Base-by-base conservation (phyloP, 2,888 invertebrate genomes). In the Ectropis crepuscularia region DNA sequence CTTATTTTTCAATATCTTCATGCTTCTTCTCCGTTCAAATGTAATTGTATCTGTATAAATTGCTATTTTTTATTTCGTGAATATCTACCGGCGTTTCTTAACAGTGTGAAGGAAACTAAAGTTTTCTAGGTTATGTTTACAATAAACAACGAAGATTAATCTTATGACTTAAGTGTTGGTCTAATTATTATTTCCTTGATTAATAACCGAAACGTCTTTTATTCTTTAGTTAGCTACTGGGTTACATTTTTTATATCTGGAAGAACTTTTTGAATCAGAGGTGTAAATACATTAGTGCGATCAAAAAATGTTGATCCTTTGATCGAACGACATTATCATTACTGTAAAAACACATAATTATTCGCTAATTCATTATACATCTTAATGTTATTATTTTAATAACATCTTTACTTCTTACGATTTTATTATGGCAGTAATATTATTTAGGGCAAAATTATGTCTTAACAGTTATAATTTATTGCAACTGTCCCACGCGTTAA, bases 221-320 rank as follows among this genome's bases (percentile, higher is more conserved):
- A 28, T 28, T 28, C 1, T 28, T 28, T 2, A 28, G 16, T 28
- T 28, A 28, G 16, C 16, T 28, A 28, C 16, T 28, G 16, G 4
- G 16, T 28, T 28, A 4, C 16, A 28, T 2, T 28, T 28, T 28
- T 28, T 2, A 28, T 28, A 28, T 28, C 4, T 28, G 16, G 16
- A 28, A 28, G 16, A 28, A 28, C 16, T 28, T 28, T 28, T 28
- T 28, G 16, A 28, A 28, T 28, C 16, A 1, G 6, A 41, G 12
- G n/a, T 5, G 28, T 36, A 7, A 51, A 45, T 16, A 42, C n/a
- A 37, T 54, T 62, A 70, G 59, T 43, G 36, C 46, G 68, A 68
- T 57, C 48, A 45, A 67, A 28, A 58, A 45, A 53, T 68, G 57
- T 74, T 74, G 71, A 73, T 74, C 61, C 47, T 42, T 42, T 0